Conservation (phyloP, 92 coral and sea anemone genomes). For the Umimayanthus kanabou region DNA sequence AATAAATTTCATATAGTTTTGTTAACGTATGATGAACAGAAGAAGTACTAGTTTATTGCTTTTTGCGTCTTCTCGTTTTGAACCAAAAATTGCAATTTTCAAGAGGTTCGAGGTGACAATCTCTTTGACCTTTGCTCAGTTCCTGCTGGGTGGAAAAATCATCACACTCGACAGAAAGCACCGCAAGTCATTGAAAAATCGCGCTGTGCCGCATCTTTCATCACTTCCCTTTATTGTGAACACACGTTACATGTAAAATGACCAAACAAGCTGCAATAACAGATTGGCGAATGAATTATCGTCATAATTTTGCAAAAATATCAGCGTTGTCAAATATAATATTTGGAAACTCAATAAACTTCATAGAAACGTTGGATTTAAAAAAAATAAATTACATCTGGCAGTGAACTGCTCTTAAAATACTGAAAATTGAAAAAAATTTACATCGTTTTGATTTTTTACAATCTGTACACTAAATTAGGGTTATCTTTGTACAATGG, state of each 20-base stretch:
- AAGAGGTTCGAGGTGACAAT: not conserved
- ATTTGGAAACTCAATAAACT: constrained; percentile 40
- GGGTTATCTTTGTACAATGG: constrained; percentile 3
- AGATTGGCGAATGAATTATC: constrained; percentile 39
- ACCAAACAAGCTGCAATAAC: constrained; percentile 42
- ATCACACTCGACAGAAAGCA: constrained; percentile 18
- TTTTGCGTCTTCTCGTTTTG: not conserved
- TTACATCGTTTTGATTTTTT: constrained; percentile 28
- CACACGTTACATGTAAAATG: constrained; percentile 10
- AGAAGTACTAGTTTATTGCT: not conserved
- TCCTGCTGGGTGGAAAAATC: constrained; percentile 40
- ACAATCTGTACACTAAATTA: constrained; percentile 24
- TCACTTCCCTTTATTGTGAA: constrained; percentile 29
- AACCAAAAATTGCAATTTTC: not conserved
- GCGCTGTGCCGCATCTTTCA: constrained; percentile 10
- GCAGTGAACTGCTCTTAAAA: not conserved
- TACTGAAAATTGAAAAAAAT: not conserved
- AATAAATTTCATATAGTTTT: too few relatives aligned
- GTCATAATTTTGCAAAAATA: constrained; percentile 18
- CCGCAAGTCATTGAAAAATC: not conserved
- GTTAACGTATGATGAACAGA: too few relatives aligned
- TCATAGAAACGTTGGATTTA: not conserved
- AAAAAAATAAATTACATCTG: constrained; percentile 28
- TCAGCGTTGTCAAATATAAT: constrained; percentile 31
- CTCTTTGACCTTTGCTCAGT: constrained; percentile 42